Evolutionary conservation across 53 echinoderm and acorn worm genomes (phyloP), one percentile per base, ranked within the genome.

Genomic region (Zoroaster sp.): DNA sequence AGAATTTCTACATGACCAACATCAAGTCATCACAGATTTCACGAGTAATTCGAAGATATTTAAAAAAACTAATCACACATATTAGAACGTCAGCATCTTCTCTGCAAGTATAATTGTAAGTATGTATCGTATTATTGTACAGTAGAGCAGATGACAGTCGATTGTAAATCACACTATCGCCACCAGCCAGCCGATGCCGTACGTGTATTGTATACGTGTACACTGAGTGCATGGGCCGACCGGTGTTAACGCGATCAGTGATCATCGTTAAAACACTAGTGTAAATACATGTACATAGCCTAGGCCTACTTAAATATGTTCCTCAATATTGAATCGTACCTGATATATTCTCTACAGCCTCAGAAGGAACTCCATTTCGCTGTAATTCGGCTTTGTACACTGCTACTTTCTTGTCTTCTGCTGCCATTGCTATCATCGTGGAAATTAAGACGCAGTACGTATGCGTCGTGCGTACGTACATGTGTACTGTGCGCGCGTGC

Each of bases 91-190:
- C 66, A 66, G 66, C 20, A 65, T 65, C 65, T 65, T 65, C 65
- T 65, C 65, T 66, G 66, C 66, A 66, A 66, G 66, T n/a, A 25
- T 13, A 25, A 3, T 66, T 20, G 66, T 66, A 66, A 66, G 66
- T 66, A 66, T 66, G 66, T 66, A 66, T 25, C 30, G 66, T 66
- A 66, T 66, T 66, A 66, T 66, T 66, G 66, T 66, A 66, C 66
- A 66, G 66, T 66, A 66, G 21, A 66, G 66, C 31, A 66, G 66
- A 66, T 66, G 66, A 66, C 21, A 23, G 66, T 66, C 66, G 66
- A 66, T 66, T 66, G 66, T 66, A 66, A 66, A 66, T 66, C 66
- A 25, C 66, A 23, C 9, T 5, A 15, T 15, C 4, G 12, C 65
- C 21, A 20, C 65, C 65, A 65, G 12, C 20, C 66, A 66, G 8